Conservation (phyloP, 2,113 vertebrate genomes). For the Uria aalge region DNA sequence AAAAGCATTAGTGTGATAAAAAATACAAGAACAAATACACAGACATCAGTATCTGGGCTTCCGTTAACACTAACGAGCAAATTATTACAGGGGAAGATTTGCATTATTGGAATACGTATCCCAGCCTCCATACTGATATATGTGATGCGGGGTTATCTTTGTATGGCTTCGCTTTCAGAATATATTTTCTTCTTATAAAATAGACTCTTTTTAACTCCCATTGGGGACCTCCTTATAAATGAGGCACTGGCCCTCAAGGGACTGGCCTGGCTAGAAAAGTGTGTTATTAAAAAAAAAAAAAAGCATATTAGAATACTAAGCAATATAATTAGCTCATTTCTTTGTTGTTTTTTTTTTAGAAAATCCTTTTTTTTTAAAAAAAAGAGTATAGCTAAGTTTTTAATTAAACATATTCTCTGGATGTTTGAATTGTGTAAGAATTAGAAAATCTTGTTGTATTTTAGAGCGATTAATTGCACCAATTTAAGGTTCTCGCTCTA, state of each 20-base stretch:
- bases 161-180: conserved; percentile 41
- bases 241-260: conserved; percentile 71
- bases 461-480: conserved; percentile 19
- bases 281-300: conserved; percentile 65
- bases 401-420: conserved; percentile 76
- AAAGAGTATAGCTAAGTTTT: conserved; percentile 65
- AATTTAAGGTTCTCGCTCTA: not conserved
- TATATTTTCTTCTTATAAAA: conserved; percentile 52
- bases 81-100: conserved; percentile 39
- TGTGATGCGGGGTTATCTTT: not conserved
- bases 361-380: not conserved
- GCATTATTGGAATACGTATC: conserved; percentile 7
- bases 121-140: conserved; percentile 38
- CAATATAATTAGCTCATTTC: conserved; percentile 70
- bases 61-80: conserved; percentile 38
- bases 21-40: conserved; percentile 50
- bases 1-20: conserved; percentile 5
- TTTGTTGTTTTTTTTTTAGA: conserved; percentile 47
- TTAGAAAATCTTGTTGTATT: conserved; percentile 2
- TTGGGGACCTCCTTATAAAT: conserved; percentile 71
- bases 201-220: conserved; percentile 66
- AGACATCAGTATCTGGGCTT: conserved; percentile 6
- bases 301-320: conserved; percentile 59
- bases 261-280: conserved; percentile 69
- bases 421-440: conserved; percentile 55